Conservation (phyloP, 2,888 invertebrate genomes). For the Phrixothrix hirtus region DNA sequence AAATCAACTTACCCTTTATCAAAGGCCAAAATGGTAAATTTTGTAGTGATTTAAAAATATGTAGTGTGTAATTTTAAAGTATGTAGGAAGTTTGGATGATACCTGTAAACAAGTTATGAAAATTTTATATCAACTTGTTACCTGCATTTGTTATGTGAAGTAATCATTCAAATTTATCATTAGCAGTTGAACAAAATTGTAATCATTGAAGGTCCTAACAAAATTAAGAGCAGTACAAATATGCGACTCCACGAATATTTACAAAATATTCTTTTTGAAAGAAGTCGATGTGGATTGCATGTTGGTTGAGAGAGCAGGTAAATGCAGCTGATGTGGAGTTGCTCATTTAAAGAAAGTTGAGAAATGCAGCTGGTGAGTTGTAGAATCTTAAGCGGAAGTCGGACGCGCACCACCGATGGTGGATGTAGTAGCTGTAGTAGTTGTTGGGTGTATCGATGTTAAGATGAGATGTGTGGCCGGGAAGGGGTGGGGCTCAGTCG, state of each 20-base stretch:
- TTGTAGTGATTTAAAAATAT: background rate
- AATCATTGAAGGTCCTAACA: background rate
- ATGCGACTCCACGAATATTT: constrained; percentile 14
- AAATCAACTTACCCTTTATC: background rate
- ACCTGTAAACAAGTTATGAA: background rate
- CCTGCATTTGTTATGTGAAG: constrained; percentile 5
- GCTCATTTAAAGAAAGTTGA: constrained; percentile 36
- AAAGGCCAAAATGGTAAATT: background rate
- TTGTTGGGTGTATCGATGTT: constrained; percentile 51
- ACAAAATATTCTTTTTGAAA: constrained; percentile 20
- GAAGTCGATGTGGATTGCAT: constrained; percentile 36
- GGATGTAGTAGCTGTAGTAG: constrained; percentile 39
- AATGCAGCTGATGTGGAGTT: constrained; percentile 33
- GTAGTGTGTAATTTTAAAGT: background rate
- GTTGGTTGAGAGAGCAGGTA: constrained; percentile 38
- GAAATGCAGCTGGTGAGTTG: constrained; percentile 35
- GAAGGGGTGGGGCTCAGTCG: constrained; percentile 50
- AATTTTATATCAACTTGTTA: constrained; percentile 1
- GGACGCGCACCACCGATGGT: constrained; percentile 41
- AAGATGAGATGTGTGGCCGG: constrained; percentile 52
- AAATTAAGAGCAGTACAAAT: background rate
- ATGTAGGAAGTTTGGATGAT: constrained; percentile 8
- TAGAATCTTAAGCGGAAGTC: constrained; percentile 35
- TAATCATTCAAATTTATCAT: constrained; percentile 2
- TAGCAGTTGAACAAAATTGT: background rate